These are phyloP conservation scores for Scrobipalpa atriplicella DNA, from an alignment of 2,888 invertebrate genomes.

Conservation along the genomic window DNA sequence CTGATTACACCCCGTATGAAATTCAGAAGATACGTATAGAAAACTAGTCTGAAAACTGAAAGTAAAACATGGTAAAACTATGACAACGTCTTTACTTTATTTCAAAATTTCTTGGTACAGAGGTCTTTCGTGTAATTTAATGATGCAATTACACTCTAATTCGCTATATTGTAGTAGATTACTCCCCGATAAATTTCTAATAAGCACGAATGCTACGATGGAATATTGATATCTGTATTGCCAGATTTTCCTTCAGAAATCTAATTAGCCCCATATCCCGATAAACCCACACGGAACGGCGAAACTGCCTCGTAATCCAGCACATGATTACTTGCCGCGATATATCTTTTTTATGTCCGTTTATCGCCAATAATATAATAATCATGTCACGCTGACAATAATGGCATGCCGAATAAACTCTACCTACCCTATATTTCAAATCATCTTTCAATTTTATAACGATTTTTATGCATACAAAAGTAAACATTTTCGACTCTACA, in stretches of 20 bases:
- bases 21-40: too few species aligned
- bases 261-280: slow-evolving; percentile 63
- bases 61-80: too few species aligned
- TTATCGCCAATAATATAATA: slow-evolving; percentile 81
- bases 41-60: too few species aligned
- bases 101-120: too few species aligned
- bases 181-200: background rate
- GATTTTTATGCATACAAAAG: slow-evolving; percentile 38
- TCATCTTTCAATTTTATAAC: slow-evolving; percentile 48
- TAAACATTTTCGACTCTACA: slow-evolving; percentile 30
- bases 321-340: slow-evolving; percentile 73
- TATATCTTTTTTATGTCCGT: slow-evolving; percentile 79
- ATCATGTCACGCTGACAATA: slow-evolving; percentile 80
- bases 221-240: background rate
- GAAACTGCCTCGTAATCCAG: slow-evolving; percentile 72
- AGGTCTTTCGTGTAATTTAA: background rate
- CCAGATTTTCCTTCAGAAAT: slow-evolving; percentile 38
- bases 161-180: background rate
- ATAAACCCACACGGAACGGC: slow-evolving; percentile 73
- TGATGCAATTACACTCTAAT: background rate
- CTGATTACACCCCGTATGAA: too few species aligned
- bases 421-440: slow-evolving; percentile 72
- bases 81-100: too few species aligned
- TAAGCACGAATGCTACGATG: background rate
- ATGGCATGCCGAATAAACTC: slow-evolving; percentile 80